Base-by-base conservation (phyloP, 2,113 vertebrate species). In the Naja naja region DNA sequence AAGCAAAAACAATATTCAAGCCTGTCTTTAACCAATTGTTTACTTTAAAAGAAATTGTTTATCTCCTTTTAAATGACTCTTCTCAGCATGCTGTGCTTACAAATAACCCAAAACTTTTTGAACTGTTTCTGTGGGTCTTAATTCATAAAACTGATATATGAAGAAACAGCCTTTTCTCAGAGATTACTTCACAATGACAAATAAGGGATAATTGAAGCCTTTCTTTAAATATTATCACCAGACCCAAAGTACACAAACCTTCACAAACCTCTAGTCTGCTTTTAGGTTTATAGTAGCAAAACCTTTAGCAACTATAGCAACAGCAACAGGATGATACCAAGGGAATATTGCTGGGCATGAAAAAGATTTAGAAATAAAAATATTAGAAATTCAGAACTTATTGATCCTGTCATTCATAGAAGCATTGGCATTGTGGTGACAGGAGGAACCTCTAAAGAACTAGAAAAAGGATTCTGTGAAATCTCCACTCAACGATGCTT, bases 31-130 rank as follows among this genome's bases (percentile, higher is more conserved):
- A 89, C 88, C 92, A 96, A 94, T 92, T 22, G 94, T n/a, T 94
- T 95, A 94, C 30, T 89, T 95, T n/a, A 94, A 93, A 94, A 58
- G 88, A 93, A 74, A 53, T 87, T 30, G 90, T 85, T 95, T 93
- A 91, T 91, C 55, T 94, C 94, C 95, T 27, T 58, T 56, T 30
- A 45, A 55, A 55, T 92, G 93, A 53, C 92, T 95, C 95, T 92
- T 39, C 94, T 64, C 86, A 90, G 16, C 91, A 91, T 93, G 90
- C 53, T 90, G 89, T 92, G 53, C 88, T 43, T 81, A 94, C 94
- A 88, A 52, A 2, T 56, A 22, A 18, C 94, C 88, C 39, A 55
- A 39, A 30, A 34, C 60, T 39, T 81, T 81, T 43, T 85, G 94
- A 94, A 92, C 4, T 93, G 91, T 95, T 96, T 91, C 89, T 94